phyloP scores from a whole-genome alignment of 2,888 invertebrate species.

The Calliphora vomitoria region DNA sequence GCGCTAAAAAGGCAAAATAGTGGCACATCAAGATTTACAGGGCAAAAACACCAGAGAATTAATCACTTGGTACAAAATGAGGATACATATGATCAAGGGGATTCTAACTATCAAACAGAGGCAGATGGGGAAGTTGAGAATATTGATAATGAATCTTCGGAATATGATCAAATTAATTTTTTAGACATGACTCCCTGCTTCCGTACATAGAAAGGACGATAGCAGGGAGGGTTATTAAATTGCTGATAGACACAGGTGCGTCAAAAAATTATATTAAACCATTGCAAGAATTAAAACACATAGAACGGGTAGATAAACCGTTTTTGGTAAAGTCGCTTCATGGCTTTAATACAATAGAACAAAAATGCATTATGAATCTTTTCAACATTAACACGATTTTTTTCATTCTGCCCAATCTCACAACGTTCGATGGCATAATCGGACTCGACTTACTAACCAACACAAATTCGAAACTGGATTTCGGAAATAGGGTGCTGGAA shows the following conservation, averaged over 20 bases:
- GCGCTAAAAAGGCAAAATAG: slow-evolving; percentile 54
- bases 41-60: slow-evolving; percentile 61
- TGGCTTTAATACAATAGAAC: not conserved
- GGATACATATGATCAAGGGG: slow-evolving; percentile 8
- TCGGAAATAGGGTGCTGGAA: too few relatives aligned
- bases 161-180: slow-evolving; percentile 24
- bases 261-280: slow-evolving; percentile 72
- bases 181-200: not conserved
- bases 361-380: not conserved
- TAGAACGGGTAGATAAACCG: slow-evolving; percentile 39
- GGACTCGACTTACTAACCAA: too few relatives aligned
- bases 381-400: not conserved
- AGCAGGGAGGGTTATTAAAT: slow-evolving; percentile 59
- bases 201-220: slow-evolving; percentile 60
- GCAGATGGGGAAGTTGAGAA: slow-evolving; percentile 8
- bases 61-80: slow-evolving; percentile 52
- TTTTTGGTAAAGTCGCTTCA: slow-evolving; percentile 52
- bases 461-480: too few relatives aligned
- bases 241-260: slow-evolving; percentile 56
- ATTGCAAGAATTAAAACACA: slow-evolving; percentile 44
- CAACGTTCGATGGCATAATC: too few relatives aligned
- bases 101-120: not conserved
- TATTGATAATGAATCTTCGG: slow-evolving; percentile 40
- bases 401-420: too few relatives aligned
- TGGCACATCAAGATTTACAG: slow-evolving; percentile 50